These are phyloP conservation scores for Bubo bubo DNA, from an alignment of 2,113 vertebrate species.

Conservation along the genomic window DNA sequence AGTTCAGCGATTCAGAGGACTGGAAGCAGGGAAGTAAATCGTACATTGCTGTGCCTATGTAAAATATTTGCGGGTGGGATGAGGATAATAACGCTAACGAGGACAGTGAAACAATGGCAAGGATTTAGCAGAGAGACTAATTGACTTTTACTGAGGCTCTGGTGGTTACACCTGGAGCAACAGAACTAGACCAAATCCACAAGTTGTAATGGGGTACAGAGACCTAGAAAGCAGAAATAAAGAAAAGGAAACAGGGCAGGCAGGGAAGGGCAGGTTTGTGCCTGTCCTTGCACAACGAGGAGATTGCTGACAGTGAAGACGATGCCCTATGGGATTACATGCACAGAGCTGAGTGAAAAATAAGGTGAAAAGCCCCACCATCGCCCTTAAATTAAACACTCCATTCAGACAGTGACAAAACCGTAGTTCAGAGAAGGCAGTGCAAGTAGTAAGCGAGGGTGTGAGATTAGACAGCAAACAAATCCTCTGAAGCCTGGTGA, in stretches of 20 bases:
- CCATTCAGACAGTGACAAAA: rapidly evolving
- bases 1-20: not conserved
- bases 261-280: not conserved
- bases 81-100: not conserved
- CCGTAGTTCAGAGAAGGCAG: not conserved
- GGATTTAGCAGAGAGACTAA: not conserved
- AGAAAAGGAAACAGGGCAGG: constrained; percentile 12
- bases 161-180: not conserved
- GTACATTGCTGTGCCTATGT: rapidly evolving
- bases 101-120: not conserved
- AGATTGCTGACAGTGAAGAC: not conserved
- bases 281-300: rapidly evolving
- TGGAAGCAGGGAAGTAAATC: not conserved
- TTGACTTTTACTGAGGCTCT: not conserved
- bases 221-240: constrained; percentile 41
- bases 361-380: not conserved
- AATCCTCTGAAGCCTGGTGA: rapidly evolving
- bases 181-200: not conserved
- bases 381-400: not conserved
- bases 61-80: rapidly evolving
- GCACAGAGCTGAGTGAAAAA: not conserved
- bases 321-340: not conserved
- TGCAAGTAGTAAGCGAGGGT: rapidly evolving
- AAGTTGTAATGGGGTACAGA: not conserved
- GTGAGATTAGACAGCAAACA: not conserved